A percentile compares a stretch with the other conserved stretches of the same genome.
phyloP scores from a whole-genome alignment of 2,888 invertebrate genomes.

The Drosophila cognata region DNA sequence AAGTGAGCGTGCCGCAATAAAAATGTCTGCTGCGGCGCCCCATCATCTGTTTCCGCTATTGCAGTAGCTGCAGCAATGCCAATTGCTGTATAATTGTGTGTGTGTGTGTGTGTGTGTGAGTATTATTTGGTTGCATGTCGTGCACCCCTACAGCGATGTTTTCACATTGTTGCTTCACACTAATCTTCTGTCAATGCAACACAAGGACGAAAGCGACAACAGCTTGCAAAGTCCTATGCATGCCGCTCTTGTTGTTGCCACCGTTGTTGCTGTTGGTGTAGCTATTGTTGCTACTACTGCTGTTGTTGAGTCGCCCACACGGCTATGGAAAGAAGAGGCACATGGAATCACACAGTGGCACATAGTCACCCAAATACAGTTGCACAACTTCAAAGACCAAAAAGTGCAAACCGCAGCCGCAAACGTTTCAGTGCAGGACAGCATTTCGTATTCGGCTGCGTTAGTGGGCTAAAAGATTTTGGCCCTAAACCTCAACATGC shows the following conservation, averaged over 20 bases:
- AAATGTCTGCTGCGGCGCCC: slow-evolving; percentile 71
- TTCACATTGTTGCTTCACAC: slow-evolving; percentile 81
- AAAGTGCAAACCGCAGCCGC: slow-evolving; percentile 81
- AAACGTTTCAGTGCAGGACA: slow-evolving; percentile 71
- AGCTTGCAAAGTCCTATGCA: slow-evolving; percentile 69
- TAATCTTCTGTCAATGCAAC: slow-evolving; percentile 82
- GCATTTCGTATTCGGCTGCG: slow-evolving; percentile 56
- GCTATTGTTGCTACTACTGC: slow-evolving; percentile 22
- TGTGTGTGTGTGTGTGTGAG: slow-evolving; percentile 12
- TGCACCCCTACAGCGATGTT: slow-evolving; percentile 75
- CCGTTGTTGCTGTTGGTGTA: slow-evolving; percentile 9
- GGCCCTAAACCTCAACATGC: slow-evolving; percentile 52
- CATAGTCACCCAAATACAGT: slow-evolving; percentile 34
- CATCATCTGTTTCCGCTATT: slow-evolving; percentile 65
- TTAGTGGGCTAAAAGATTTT: slow-evolving; percentile 64
- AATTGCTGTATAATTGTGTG: slow-evolving; percentile 35
- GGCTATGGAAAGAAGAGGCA: slow-evolving; percentile 10
- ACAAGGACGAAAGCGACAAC: slow-evolving; percentile 79
- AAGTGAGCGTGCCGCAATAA: slow-evolving; percentile 79
- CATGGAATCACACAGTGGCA: slow-evolving; percentile 15
- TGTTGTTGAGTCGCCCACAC: slow-evolving; percentile 26
- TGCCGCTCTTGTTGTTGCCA: slow-evolving; percentile 16
- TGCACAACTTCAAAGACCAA: slow-evolving; percentile 76
- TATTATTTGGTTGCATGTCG: slow-evolving; percentile 26
- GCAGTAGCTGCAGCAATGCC: slow-evolving; percentile 27